Evolutionary conservation across 2,113 vertebrate genomes (phyloP).

Genomic region (Brachypteracias leptosomus): DNA sequence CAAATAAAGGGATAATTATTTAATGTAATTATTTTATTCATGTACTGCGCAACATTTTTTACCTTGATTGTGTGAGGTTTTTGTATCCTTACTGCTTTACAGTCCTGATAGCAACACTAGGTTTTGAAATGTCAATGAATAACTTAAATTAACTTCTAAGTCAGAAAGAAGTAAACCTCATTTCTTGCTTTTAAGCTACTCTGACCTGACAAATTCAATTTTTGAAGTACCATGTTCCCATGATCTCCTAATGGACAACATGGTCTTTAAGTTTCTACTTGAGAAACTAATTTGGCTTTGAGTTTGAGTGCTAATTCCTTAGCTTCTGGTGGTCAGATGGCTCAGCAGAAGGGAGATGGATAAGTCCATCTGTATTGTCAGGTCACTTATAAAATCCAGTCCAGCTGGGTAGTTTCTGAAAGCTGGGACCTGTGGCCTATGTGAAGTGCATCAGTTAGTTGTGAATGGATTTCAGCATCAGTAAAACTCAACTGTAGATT

Average conservation of each 20-base stretch:
- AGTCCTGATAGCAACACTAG: not conserved
- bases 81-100: not conserved
- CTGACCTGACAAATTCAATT: not conserved
- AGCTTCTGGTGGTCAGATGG: not conserved
- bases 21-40: slow-evolving; percentile 1
- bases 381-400: not conserved
- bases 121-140: not conserved
- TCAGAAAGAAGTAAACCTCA: not conserved
- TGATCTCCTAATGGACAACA: not conserved
- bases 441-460: not conserved
- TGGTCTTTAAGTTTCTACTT: not conserved
- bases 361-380: not conserved
- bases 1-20: not conserved
- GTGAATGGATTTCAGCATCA: not conserved
- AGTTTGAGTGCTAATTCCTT: not conserved
- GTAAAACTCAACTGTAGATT: not conserved
- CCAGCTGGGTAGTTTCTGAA: not conserved
- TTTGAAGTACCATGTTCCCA: not conserved
- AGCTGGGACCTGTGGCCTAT: not conserved
- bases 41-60: not conserved
- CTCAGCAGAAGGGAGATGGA: not conserved
- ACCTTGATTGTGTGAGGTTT: not conserved
- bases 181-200: not conserved
- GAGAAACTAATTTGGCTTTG: not conserved
- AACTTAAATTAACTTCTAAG: not conserved